Percentiles rank a stretch among this genome's conserved stretches.
phyloP scores from a whole-genome alignment of 2,113 vertebrate genomes.

The Laticauda laticaudata region DNA sequence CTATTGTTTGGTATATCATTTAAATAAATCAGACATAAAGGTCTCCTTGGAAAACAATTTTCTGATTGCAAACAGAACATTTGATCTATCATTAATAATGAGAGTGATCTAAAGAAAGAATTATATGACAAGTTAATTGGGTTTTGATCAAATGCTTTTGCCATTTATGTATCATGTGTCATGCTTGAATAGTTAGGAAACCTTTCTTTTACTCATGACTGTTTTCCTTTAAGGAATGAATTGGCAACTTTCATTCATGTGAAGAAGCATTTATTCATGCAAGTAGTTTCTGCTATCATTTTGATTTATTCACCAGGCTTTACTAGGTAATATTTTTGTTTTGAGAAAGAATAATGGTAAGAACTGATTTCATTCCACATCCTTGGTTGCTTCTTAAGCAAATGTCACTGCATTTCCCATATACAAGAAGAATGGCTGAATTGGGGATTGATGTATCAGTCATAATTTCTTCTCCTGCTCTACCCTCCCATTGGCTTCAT shows the following conservation, averaged over 20 bases:
- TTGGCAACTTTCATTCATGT: slow-evolving; percentile 19
- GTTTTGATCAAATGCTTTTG: slow-evolving; percentile 15
- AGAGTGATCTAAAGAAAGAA: slow-evolving; percentile 15
- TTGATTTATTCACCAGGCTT: neutral
- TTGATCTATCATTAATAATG: neutral
- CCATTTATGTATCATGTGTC: slow-evolving; percentile 1
- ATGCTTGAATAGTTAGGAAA: neutral
- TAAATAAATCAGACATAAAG: slow-evolving; percentile 17
- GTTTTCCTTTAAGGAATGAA: slow-evolving; percentile 10
- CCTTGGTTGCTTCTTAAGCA: neutral
- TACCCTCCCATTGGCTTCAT: neutral
- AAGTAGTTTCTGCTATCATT: slow-evolving; percentile 6
- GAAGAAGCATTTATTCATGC: slow-evolving; percentile 13
- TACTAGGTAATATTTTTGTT: slow-evolving; percentile 1
- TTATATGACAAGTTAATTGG: slow-evolving; percentile 15
- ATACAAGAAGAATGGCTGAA: neutral
- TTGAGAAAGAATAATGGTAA: neutral
- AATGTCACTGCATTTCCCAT: neutral
- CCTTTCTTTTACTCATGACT: neutral
- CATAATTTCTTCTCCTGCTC: neutral
- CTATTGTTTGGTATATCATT: neutral
- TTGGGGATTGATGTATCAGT: neutral
- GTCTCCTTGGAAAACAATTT: slow-evolving; percentile 17
- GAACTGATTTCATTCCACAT: neutral
- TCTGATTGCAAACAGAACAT: slow-evolving; percentile 1